Conservation (phyloP, 2,888 invertebrate genomes). For the Epinotia demarniana region DNA sequence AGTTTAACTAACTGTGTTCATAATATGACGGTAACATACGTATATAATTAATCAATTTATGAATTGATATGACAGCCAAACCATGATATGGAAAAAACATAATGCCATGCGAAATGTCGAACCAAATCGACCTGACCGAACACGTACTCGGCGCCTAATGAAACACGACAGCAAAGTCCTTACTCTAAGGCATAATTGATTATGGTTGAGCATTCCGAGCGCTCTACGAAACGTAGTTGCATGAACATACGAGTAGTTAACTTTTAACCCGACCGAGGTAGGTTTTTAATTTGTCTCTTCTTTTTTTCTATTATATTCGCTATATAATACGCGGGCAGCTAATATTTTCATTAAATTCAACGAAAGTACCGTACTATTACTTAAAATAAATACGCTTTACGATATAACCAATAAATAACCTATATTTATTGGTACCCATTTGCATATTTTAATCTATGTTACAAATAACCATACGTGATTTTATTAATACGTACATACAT, state of each 20-base stretch:
- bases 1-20: no score
- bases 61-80: no score
- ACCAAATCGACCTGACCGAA: neutral
- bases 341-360: constrained; percentile 50
- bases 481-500: no score
- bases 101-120: no score
- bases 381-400: no score
- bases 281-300: constrained; percentile 57
- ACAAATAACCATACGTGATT: no score
- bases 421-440: no score
- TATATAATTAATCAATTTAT: no score
- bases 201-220: neutral
- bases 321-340: constrained; percentile 11
- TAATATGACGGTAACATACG: no score
- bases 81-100: no score
- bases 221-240: neutral
- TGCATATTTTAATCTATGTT: neutral
- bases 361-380: constrained; percentile 24
- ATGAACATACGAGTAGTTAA: constrained; percentile 4
- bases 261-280: neutral
- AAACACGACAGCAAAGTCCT: constrained; percentile 16
- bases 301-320: no score
- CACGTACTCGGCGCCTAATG: constrained; percentile 7
- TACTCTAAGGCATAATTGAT: constrained; percentile 13
- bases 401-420: no score